A percentile compares a stretch with the other conserved stretches of the same genome.
Conservation (phyloP, 1,140 invertebrate species). For the Phymastichus coffea region DNA sequence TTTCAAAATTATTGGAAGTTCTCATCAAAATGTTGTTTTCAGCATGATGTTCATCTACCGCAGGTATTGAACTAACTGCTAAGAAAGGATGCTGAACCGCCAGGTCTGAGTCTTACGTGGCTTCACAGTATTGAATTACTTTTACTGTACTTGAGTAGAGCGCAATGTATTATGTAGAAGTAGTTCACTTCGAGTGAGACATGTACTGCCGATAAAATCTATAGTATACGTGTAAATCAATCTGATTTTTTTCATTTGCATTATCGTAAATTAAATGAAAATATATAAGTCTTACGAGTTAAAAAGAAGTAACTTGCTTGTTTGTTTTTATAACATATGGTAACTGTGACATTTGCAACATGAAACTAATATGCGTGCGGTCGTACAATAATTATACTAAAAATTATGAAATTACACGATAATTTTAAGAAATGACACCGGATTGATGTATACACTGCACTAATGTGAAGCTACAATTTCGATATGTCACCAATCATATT, state of each 20-base stretch:
- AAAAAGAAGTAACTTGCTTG: not conserved
- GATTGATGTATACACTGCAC: not conserved
- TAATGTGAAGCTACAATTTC: not conserved
- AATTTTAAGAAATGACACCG: too few relatives aligned
- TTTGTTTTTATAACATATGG: not conserved
- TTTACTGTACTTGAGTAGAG: not conserved
- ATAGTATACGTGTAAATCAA: not conserved
- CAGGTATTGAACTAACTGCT: not conserved
- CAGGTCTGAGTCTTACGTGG: not conserved
- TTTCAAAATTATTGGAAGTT: not conserved
- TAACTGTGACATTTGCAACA: not conserved
- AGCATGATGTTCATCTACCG: not conserved
- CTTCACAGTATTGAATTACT: slow-evolving; percentile 19
- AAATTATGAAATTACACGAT: too few relatives aligned
- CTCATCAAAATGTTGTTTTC: not conserved
- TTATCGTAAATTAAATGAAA: not conserved
- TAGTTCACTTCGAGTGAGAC: not conserved
- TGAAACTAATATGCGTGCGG: not conserved
- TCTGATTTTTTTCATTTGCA: too few relatives aligned
- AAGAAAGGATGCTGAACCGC: not conserved
- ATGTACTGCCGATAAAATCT: too few relatives aligned
- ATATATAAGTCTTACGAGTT: not conserved
- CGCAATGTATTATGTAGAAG: not conserved
- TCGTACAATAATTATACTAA: not conserved
- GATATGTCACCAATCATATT: slow-evolving; percentile 7